Evolutionary conservation across 2,797 vertebrate genomes (phyloP).

Genomic region (Picus viridis): DNA sequence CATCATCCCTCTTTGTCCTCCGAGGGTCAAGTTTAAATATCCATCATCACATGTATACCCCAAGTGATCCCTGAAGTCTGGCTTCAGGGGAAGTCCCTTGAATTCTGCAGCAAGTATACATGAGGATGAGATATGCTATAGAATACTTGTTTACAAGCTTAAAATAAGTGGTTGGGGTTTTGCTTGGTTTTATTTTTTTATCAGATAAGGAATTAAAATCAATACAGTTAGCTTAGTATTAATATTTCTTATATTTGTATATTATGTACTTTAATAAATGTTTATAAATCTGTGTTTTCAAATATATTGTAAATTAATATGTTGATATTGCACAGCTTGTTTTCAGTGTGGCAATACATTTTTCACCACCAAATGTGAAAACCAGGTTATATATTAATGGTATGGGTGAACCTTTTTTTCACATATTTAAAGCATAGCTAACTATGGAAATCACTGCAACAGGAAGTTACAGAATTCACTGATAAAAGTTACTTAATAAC

Average conservation of each 20-base stretch:
- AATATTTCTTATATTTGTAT: background rate
- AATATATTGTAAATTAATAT: background rate
- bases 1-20: background rate
- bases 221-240: background rate
- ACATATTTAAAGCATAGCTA: background rate
- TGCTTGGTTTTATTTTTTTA: background rate
- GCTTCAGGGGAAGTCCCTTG: background rate
- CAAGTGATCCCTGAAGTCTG: background rate
- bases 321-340: background rate
- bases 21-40: background rate
- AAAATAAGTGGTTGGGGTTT: background rate
- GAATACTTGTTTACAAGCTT: background rate
- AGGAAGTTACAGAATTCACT: background rate
- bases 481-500: background rate
- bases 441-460: background rate
- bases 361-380: background rate
- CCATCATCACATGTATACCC: background rate
- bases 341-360: background rate
- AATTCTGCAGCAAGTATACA: background rate
- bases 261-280: background rate
- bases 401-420: background rate
- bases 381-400: background rate
- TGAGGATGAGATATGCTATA: background rate
- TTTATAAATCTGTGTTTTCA: background rate
- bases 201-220: background rate